A percentile compares a stretch with the other conserved stretches of the same genome.
These are phyloP conservation scores for Gymnothorax javanicus DNA, from an alignment of 2,797 vertebrate genomes.

Conservation along the genomic window DNA sequence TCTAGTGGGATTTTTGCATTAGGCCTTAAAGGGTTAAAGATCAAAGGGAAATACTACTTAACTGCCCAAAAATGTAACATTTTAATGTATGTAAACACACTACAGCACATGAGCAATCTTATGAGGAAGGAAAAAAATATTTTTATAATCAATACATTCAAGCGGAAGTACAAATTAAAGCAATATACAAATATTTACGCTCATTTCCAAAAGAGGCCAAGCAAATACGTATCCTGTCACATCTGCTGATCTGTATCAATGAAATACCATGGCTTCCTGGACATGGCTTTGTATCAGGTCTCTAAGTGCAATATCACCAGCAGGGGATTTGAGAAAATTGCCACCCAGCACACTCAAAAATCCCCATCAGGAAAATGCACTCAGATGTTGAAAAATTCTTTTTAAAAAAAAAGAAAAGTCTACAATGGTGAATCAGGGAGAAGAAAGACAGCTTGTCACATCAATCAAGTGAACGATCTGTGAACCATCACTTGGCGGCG, in stretches of 20 bases:
- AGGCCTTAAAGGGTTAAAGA: no score
- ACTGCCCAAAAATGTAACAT: background rate
- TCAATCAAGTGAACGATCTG: conserved; percentile 5
- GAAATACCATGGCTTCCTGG: background rate
- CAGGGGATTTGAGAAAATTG: background rate
- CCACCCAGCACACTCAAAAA: background rate
- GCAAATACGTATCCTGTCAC: background rate
- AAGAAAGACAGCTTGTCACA: conserved; percentile 10
- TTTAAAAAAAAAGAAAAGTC: background rate
- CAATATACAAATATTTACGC: background rate
- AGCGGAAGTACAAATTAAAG: background rate
- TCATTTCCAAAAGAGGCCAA: background rate
- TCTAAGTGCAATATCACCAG: background rate
- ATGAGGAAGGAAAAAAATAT: background rate
- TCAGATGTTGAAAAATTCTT: background rate
- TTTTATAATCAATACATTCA: background rate
- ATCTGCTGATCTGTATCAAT: background rate
- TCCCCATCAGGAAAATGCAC: background rate
- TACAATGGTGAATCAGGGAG: background rate
- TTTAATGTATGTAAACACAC: background rate
- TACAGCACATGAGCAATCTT: no score
- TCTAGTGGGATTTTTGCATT: no score
- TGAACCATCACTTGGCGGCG: background rate
- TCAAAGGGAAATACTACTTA: background rate
- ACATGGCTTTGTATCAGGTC: background rate